Percentiles rank a stretch among this genome's conserved stretches.
phyloP scores from a whole-genome alignment of 2,888 invertebrate genomes.

The Cryptophagus acutangulus region DNA sequence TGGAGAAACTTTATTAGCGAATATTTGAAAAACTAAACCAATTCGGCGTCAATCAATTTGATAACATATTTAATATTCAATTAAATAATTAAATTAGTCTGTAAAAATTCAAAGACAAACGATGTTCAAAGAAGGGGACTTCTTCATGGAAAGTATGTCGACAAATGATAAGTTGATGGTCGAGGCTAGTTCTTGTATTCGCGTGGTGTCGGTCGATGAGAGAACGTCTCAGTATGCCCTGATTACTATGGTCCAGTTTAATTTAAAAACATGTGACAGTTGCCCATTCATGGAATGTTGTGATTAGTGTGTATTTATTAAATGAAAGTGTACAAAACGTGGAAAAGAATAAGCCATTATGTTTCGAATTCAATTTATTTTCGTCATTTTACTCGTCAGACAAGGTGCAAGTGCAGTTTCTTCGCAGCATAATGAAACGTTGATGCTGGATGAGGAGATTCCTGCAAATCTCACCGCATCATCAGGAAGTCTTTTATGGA shows the following conservation, averaged over 20 bases:
- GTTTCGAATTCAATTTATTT: constrained; percentile 19
- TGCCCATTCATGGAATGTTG: constrained; percentile 20
- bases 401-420: constrained; percentile 22
- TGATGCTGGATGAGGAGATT: constrained; percentile 38
- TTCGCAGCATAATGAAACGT: too few relatives aligned
- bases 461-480: constrained; percentile 37
- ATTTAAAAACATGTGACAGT: constrained; percentile 29
- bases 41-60: constrained; percentile 1
- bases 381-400: constrained; percentile 18
- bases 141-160: constrained; percentile 40
- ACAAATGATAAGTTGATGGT: constrained; percentile 42
- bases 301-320: constrained; percentile 15
- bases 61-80: too few relatives aligned
- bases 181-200: constrained; percentile 36
- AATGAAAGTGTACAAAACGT: constrained; percentile 28
- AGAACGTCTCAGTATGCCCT: constrained; percentile 40
- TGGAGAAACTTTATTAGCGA: not conserved
- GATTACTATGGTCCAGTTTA: constrained; percentile 41
- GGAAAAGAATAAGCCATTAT: constrained; percentile 22
- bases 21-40: not conserved
- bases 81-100: too few relatives aligned
- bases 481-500: constrained; percentile 68
- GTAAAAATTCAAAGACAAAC: too few relatives aligned
- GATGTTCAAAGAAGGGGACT: too few relatives aligned
- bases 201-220: constrained; percentile 36